These are phyloP conservation scores for Phoronis australis DNA, from an alignment of 2,888 invertebrate genomes.

Conservation along the genomic window DNA sequence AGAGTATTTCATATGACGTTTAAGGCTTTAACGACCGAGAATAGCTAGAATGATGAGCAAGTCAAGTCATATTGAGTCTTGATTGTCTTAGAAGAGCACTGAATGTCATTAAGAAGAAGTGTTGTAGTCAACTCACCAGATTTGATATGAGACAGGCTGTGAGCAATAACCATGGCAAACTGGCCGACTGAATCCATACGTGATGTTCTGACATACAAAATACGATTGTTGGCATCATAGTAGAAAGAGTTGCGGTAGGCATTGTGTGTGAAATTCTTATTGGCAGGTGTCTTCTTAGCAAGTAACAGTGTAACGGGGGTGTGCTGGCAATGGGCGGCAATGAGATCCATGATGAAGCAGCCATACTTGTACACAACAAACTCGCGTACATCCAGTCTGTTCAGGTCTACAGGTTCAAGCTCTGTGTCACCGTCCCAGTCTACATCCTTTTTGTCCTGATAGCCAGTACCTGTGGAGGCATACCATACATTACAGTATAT, in stretches of 20 bases:
- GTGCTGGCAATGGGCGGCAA: constrained; percentile 39
- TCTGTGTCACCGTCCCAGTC: constrained; percentile 40
- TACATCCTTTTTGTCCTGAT: constrained; percentile 36
- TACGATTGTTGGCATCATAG: constrained; percentile 45
- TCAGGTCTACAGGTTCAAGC: constrained; percentile 42
- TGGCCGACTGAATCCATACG: constrained; percentile 45
- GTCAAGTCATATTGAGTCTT: too few relatives aligned
- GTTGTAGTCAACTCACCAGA: constrained; percentile 25
- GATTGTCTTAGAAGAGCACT: too few relatives aligned
- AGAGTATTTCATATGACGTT: too few relatives aligned
- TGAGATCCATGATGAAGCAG: constrained; percentile 38
- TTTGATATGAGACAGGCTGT: constrained; percentile 46
- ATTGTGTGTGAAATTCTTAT: constrained; percentile 34
- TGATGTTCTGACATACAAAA: constrained; percentile 39
- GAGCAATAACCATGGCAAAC: constrained; percentile 41
- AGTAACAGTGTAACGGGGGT: constrained; percentile 42
- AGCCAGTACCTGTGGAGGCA: constrained; percentile 27
- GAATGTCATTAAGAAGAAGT: too few relatives aligned
- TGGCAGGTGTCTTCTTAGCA: constrained; percentile 44
- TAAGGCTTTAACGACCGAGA: too few relatives aligned
- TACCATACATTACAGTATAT: not conserved
- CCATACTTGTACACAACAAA: constrained; percentile 51
- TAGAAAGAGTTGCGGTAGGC: constrained; percentile 47
- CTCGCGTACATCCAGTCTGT: constrained; percentile 37
- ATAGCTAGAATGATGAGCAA: too few relatives aligned